phyloP scores from a whole-genome alignment of 2,113 vertebrate species.

The Tyrannus savana region DNA sequence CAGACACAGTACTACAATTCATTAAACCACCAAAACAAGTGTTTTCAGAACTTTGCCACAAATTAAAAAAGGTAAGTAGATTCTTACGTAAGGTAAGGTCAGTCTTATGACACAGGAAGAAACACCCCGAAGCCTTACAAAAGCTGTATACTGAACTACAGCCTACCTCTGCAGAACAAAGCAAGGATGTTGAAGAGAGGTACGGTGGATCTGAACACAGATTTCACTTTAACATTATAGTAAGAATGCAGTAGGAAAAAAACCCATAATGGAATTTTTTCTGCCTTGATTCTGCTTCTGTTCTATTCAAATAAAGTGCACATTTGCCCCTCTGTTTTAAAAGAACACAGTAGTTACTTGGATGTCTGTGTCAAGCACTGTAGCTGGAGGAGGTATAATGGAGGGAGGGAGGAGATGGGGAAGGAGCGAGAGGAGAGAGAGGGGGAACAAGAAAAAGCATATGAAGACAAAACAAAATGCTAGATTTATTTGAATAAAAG shows the following conservation, averaged over 20 bases:
- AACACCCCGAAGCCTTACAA: not conserved
- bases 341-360: not conserved
- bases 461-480: not conserved
- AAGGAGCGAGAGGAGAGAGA: not conserved
- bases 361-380: not conserved
- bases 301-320: constrained; percentile 30
- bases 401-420: not conserved
- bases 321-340: not conserved
- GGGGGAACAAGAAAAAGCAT: not conserved
- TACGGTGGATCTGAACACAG: not conserved
- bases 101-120: not conserved
- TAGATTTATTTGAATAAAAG: not conserved
- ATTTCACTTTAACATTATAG: not conserved
- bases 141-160: not conserved
- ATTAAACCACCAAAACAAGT: not conserved
- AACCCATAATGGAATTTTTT: not conserved
- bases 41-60: not conserved
- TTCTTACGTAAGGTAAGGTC: not conserved
- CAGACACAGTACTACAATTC: fast-evolving
- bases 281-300: not conserved
- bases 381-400: not conserved
- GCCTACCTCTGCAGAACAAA: not conserved
- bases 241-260: not conserved
- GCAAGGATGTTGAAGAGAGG: not conserved
- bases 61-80: not conserved